phyloP scores from a whole-genome alignment of 2,888 invertebrate genomes.

The Tetragonula carbonaria region DNA sequence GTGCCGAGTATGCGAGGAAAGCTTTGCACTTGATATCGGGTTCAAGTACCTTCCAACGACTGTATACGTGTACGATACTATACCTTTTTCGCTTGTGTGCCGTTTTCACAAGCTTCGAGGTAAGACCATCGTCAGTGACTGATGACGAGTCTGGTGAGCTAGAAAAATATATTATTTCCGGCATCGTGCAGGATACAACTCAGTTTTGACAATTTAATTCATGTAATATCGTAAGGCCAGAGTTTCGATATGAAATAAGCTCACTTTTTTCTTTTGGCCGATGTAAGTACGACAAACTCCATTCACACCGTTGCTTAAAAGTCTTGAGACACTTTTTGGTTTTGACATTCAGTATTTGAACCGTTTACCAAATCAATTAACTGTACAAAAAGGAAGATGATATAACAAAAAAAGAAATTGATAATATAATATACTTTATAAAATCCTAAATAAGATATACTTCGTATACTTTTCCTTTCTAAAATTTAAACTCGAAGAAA shows the following conservation, averaged over 20 bases:
- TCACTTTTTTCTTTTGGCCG: slow-evolving; percentile 9
- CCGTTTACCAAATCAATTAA: too few species aligned
- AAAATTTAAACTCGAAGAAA: too few species aligned
- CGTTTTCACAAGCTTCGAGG: slow-evolving; percentile 44
- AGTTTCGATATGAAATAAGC: slow-evolving; percentile 12
- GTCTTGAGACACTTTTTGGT: too few species aligned
- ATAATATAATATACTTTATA: too few species aligned
- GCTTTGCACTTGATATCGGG: slow-evolving; percentile 79
- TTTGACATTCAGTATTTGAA: too few species aligned
- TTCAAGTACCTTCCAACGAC: slow-evolving; percentile 74
- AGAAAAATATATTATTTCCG: slow-evolving; percentile 11
- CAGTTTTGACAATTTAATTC: slow-evolving; percentile 49
- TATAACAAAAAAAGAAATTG: too few species aligned
- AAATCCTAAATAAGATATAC: too few species aligned
- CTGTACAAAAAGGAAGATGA: too few species aligned
- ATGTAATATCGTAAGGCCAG: slow-evolving; percentile 47
- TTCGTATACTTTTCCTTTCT: too few species aligned
- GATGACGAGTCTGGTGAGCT: not conserved
- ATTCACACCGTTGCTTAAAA: too few species aligned
- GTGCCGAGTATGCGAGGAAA: slow-evolving; percentile 78
- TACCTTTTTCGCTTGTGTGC: slow-evolving; percentile 20
- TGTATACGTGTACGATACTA: slow-evolving; percentile 36
- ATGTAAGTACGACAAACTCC: not conserved
- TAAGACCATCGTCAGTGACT: slow-evolving; percentile 1
- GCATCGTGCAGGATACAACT: slow-evolving; percentile 45